Percentiles rank a stretch among this genome's conserved stretches.
Evolutionary conservation across 2,113 vertebrate species (phyloP).

Genomic region (Gambusia affinis): DNA sequence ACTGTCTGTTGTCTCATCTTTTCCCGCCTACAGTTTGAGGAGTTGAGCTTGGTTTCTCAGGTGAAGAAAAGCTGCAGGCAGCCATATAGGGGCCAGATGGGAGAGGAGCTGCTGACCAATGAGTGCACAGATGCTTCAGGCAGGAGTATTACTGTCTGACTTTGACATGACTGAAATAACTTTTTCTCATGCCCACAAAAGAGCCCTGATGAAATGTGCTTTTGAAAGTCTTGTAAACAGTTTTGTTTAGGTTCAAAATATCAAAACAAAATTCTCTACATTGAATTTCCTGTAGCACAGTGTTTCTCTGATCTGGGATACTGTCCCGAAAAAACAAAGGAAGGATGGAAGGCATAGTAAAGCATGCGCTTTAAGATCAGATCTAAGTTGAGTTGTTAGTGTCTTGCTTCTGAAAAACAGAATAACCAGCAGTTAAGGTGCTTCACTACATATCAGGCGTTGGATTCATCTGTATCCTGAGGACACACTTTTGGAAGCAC

Average conservation of each 20-base stretch:
- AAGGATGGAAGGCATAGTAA: too few species aligned
- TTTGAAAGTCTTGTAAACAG: too few species aligned
- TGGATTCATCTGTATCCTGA: neutral
- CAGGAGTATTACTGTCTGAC: neutral
- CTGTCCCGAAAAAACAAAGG: too few species aligned
- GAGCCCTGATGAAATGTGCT: neutral
- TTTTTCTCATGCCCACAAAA: neutral
- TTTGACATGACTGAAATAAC: neutral
- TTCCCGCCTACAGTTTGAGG: constrained; percentile 24
- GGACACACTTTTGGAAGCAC: neutral
- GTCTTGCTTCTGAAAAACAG: neutral
- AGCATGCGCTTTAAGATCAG: neutral
- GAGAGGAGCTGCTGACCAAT: constrained; percentile 3
- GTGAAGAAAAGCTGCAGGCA: constrained; percentile 5
- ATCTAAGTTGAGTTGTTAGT: neutral
- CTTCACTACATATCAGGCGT: neutral
- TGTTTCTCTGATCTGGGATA: too few species aligned
- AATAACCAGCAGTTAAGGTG: neutral
- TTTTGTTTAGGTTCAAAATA: too few species aligned
- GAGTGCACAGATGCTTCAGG: neutral
- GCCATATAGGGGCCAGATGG: constrained; percentile 23
- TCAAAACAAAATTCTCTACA: too few species aligned
- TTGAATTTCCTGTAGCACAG: too few species aligned
- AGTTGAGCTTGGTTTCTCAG: constrained; percentile 60
- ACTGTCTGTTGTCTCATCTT: neutral